These are phyloP conservation scores for Chiloscyllium plagiosum DNA, from an alignment of 2,113 vertebrate genomes.

Conservation along the genomic window DNA sequence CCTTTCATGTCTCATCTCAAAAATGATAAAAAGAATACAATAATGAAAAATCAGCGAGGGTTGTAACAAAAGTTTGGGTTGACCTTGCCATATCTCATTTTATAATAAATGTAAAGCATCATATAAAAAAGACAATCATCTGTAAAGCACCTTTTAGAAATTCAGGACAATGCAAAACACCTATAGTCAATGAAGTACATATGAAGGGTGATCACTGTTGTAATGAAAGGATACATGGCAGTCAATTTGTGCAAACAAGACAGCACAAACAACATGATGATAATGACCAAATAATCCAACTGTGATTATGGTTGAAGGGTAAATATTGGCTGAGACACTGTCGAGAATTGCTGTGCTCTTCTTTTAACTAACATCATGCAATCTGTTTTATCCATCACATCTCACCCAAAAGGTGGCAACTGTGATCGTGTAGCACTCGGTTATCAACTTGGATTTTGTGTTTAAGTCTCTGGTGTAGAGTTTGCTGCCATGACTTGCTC, in stretches of 20 bases:
- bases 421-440: neutral
- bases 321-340: neutral
- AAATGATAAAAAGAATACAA: too few species aligned
- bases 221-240: neutral
- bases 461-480: neutral
- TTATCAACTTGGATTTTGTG: neutral
- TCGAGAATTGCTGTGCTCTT: neutral
- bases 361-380: too few species aligned
- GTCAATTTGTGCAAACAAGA: neutral
- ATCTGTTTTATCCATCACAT: neutral
- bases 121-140: neutral
- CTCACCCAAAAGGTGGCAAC: neutral
- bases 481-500: neutral
- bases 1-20: too few species aligned
- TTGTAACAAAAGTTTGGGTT: neutral
- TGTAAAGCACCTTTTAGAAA: neutral
- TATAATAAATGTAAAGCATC: neutral
- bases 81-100: neutral
- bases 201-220: neutral
- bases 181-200: neutral
- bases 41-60: too few species aligned
- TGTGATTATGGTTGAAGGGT: neutral
- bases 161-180: neutral
- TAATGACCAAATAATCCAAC: neutral
- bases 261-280: neutral